Evolutionary conservation across 2,888 invertebrate species (phyloP).

Genomic region (Lochmaea capreae): DNA sequence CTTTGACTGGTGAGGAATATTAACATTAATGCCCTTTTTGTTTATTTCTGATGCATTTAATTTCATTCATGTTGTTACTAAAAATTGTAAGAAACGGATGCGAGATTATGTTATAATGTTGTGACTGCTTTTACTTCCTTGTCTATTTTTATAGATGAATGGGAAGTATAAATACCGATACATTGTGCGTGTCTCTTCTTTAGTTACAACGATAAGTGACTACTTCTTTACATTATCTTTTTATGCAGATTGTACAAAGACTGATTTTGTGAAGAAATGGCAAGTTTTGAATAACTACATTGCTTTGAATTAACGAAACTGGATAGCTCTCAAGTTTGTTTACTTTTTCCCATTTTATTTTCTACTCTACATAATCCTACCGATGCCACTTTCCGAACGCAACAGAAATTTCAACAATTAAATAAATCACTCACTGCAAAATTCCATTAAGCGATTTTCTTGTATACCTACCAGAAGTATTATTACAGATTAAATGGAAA

Average conservation of each 20-base stretch:
- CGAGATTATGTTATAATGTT: background rate
- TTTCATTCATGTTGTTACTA: slow-evolving; percentile 10
- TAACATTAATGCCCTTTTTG: slow-evolving; percentile 16
- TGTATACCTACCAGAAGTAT: too few species aligned
- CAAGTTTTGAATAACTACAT: too few species aligned
- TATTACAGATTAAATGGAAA: too few species aligned
- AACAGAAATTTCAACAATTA: too few species aligned
- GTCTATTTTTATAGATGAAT: background rate
- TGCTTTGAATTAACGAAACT: too few species aligned
- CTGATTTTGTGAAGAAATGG: too few species aligned
- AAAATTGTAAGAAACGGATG: slow-evolving; percentile 13
- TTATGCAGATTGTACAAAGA: background rate
- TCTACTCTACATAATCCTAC: too few species aligned
- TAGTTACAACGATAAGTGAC: background rate
- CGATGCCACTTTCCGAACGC: too few species aligned
- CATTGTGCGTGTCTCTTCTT: background rate
- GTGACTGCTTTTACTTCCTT: background rate
- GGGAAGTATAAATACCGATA: background rate
- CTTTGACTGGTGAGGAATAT: slow-evolving; percentile 8
- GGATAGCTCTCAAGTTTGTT: too few species aligned
- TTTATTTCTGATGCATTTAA: slow-evolving; percentile 13
- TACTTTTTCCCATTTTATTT: too few species aligned
- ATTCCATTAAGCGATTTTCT: too few species aligned
- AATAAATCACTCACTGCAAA: too few species aligned
- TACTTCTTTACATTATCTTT: background rate